Conservation (phyloP, 2,888 invertebrate genomes). For the Sepioteuthis lessoniana region DNA sequence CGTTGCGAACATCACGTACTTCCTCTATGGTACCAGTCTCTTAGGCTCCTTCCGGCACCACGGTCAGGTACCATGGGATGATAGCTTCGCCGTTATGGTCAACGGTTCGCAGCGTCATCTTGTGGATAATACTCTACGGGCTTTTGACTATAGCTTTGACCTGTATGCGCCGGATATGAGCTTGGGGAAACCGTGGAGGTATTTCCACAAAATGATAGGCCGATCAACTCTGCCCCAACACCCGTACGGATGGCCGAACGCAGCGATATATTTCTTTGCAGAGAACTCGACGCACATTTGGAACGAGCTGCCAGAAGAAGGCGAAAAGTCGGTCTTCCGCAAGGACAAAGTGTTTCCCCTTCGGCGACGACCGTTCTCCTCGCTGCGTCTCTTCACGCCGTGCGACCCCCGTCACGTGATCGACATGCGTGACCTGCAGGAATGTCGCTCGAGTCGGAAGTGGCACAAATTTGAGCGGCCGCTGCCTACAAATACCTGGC, state of each 20-base stretch:
- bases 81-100: background rate
- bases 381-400: background rate
- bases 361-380: constrained; percentile 1
- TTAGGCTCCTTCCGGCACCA: constrained; percentile 37
- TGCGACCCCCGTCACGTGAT: background rate
- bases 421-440: background rate
- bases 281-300: constrained; percentile 36
- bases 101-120: background rate
- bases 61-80: background rate
- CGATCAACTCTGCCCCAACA: background rate
- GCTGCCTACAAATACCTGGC: background rate
- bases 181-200: background rate
- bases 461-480: background rate
- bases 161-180: background rate
- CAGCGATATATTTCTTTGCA: background rate
- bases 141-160: background rate
- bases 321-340: background rate
- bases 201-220: background rate
- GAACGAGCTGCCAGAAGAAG: background rate
- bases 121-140: background rate
- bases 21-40: background rate
- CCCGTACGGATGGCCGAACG: constrained; percentile 17
- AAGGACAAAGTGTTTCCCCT: constrained; percentile 38
- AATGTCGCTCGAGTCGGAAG: background rate
- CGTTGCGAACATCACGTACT: background rate